These are phyloP conservation scores for Picus viridis DNA, from an alignment of 2,797 vertebrate species.

Conservation along the genomic window DNA sequence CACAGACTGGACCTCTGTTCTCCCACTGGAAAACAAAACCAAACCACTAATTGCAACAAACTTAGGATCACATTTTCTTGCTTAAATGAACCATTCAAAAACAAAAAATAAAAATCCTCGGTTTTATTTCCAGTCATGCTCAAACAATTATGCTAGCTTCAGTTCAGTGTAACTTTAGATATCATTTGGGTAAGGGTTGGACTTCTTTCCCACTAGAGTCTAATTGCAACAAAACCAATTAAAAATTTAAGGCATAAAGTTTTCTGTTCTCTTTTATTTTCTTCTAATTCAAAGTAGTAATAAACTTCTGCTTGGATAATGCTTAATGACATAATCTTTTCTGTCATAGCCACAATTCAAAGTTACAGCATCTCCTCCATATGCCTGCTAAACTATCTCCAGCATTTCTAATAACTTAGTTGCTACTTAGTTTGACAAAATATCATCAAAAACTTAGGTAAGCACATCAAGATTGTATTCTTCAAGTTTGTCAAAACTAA, in stretches of 20 bases:
- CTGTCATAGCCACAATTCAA: background rate
- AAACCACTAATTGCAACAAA: background rate
- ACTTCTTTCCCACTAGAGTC: background rate
- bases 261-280: background rate
- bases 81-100: background rate
- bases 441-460: background rate
- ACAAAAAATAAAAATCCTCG: background rate
- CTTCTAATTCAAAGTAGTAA: background rate
- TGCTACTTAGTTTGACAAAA: background rate
- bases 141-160: background rate
- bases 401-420: background rate
- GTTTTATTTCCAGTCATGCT: background rate
- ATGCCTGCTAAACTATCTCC: background rate
- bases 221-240: background rate
- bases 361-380: background rate
- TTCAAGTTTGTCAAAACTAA: conserved; percentile 16
- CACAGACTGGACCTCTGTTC: conserved; percentile 97
- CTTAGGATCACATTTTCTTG: background rate
- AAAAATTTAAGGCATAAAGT: background rate
- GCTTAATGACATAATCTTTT: background rate
- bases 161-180: background rate
- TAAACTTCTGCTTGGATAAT: background rate
- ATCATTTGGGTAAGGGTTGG: background rate
- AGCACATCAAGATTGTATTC: background rate
- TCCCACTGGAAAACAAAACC: conserved; percentile 84